phyloP scores from a whole-genome alignment of 2,113 vertebrate species.

The Solenodon paradoxus region DNA sequence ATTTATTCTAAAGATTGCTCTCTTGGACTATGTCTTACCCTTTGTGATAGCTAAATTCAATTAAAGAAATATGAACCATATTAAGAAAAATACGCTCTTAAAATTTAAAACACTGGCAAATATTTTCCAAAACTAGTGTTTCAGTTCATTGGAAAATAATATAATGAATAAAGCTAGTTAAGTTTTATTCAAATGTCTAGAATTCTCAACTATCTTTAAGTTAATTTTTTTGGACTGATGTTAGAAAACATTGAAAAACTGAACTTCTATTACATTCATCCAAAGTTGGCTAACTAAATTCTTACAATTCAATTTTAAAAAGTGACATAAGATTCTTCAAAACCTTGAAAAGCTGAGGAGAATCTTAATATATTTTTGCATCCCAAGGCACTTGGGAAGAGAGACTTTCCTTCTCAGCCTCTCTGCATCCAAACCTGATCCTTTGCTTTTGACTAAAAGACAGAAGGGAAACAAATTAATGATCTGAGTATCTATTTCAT shows the following conservation, averaged over 20 bases:
- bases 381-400: not conserved
- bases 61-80: not conserved
- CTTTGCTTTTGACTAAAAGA: not conserved
- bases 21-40: not conserved
- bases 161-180: not conserved
- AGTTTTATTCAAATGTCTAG: not conserved
- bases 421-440: not conserved
- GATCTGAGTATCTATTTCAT: not conserved
- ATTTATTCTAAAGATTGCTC: not conserved
- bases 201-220: not conserved
- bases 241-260: not conserved
- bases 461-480: not conserved
- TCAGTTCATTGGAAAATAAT: not conserved
- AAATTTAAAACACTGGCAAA: not conserved
- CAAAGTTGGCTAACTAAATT: not conserved
- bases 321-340: not conserved
- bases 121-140: not conserved
- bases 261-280: not conserved
- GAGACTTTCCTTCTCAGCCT: not conserved
- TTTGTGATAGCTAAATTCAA: not conserved
- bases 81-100: not conserved
- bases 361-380: not conserved
- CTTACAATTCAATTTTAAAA: not conserved
- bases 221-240: not conserved
- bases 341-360: not conserved